Percentiles rank a stretch among this genome's conserved stretches.
Evolutionary conservation across 2,113 vertebrate genomes (phyloP).

Genomic region (Agapornis roseicollis): DNA sequence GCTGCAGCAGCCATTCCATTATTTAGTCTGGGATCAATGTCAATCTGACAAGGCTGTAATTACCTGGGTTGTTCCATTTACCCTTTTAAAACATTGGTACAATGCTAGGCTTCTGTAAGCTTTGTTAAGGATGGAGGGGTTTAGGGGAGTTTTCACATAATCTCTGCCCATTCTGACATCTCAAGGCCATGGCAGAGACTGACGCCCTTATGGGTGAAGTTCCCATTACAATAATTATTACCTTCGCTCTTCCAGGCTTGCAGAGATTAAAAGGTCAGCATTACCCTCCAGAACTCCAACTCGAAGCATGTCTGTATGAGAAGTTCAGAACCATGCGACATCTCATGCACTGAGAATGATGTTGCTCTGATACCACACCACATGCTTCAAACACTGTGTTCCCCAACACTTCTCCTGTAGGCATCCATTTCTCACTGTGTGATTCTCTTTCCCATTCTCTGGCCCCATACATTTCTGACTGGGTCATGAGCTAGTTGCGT

Average conservation of each 20-base stretch:
- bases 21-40: slow-evolving; percentile 57
- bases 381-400: accelerated
- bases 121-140: neutral
- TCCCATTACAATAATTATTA: neutral
- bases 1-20: slow-evolving; percentile 38
- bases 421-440: accelerated
- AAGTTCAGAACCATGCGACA: neutral
- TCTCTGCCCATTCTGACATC: neutral
- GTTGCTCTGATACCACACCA: neutral
- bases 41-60: slow-evolving; percentile 55
- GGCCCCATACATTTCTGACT: neutral
- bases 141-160: neutral
- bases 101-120: neutral
- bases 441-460: accelerated
- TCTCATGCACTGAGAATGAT: neutral
- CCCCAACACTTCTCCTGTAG: neutral
- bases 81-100: slow-evolving; percentile 15
- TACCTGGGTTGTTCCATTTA: slow-evolving; percentile 42
- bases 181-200: neutral
- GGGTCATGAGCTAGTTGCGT: neutral
- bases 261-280: neutral
- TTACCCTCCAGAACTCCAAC: neutral
- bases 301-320: neutral
- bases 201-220: neutral
- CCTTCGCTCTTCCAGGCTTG: neutral